A percentile compares a stretch with the other conserved stretches of the same genome.
These are phyloP conservation scores for Tuberolachnus salignus DNA, from an alignment of 2,888 invertebrate genomes.

Conservation along the genomic window DNA sequence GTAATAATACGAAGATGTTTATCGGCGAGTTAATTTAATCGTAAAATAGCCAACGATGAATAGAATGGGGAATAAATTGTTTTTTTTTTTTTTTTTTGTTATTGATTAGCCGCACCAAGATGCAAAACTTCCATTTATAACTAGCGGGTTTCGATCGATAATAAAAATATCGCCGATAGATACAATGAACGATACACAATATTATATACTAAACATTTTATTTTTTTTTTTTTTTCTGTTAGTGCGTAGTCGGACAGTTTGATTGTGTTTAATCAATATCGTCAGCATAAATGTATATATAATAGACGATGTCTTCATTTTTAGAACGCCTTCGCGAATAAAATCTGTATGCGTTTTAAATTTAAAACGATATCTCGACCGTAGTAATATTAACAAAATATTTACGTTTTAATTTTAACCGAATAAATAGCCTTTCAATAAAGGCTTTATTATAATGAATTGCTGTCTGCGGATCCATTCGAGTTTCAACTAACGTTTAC, in stretches of 20 bases:
- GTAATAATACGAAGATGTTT: not conserved
- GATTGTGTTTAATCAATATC: constrained; percentile 9
- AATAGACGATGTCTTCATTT: not conserved
- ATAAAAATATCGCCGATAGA: not conserved
- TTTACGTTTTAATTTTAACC: not conserved
- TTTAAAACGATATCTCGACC: not conserved
- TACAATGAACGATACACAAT: constrained; percentile 7
- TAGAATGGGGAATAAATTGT: not conserved
- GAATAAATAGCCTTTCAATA: no score
- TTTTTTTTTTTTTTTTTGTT: no score
- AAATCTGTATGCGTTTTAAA: not conserved
- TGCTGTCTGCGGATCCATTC: no score
- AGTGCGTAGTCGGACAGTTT: constrained; percentile 25
- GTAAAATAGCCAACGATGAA: not conserved
- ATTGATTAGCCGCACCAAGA: not conserved
- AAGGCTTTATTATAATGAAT: no score
- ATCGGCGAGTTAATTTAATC: not conserved
- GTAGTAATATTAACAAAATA: not conserved
- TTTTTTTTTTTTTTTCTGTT: no score
- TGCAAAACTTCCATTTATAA: not conserved
- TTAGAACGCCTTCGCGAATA: not conserved
- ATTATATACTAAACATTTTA: no score
- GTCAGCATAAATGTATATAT: not conserved
- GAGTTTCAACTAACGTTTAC: no score
- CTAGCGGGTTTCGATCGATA: not conserved